Percentiles rank a stretch among this genome's conserved stretches.
Conservation (phyloP, 2,888 invertebrate species). For the Candidula unifasciata region DNA sequence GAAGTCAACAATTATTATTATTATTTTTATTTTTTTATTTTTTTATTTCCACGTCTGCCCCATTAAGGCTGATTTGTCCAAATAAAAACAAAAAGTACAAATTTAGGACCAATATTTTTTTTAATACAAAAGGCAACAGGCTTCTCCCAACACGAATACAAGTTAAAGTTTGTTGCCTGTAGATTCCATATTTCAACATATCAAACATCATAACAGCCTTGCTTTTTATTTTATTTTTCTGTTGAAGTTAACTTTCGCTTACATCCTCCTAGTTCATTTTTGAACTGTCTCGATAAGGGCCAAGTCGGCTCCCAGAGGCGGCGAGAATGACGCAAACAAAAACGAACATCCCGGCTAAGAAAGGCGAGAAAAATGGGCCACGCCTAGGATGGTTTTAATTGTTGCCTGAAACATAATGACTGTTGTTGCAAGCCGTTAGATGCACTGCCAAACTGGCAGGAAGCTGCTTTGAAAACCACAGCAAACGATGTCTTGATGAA, state of each 20-base stretch:
- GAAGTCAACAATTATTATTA: background rate
- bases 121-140: too few species aligned
- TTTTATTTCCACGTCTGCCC: too few species aligned
- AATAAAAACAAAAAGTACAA: too few species aligned
- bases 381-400: constrained; percentile 19
- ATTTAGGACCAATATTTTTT: too few species aligned
- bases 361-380: background rate
- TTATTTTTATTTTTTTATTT: too few species aligned
- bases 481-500: background rate
- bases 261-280: background rate
- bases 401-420: background rate
- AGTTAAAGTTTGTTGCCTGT: background rate
- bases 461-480: background rate
- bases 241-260: background rate
- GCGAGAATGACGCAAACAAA: background rate
- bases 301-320: background rate
- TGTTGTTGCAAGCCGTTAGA: constrained; percentile 7
- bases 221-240: background rate
- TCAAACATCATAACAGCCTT: background rate
- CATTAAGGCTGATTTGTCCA: too few species aligned
- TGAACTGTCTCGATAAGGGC: constrained; percentile 8
- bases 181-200: background rate
- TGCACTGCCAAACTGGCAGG: background rate
- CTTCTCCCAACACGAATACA: too few species aligned
- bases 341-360: background rate